These are phyloP conservation scores for Pentamera pediparva DNA, from an alignment of 53 echinoderm and acorn worm species.

Conservation along the genomic window DNA sequence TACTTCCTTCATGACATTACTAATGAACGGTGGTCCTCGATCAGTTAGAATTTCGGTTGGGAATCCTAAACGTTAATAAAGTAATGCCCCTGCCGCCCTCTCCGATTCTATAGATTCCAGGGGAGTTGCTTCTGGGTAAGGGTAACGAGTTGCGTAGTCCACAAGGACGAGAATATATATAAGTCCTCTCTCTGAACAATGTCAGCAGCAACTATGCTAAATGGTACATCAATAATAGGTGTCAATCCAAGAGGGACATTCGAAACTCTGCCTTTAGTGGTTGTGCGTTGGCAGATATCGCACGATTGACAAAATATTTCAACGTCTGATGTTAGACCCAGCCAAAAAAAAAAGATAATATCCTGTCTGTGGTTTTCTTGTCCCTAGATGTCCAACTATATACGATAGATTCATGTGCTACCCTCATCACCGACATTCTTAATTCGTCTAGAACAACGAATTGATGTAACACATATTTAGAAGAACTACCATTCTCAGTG, in stretches of 20 bases:
- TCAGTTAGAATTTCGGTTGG: constrained; percentile 50
- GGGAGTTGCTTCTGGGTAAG: constrained; percentile 42
- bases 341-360: constrained; percentile 38
- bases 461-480: constrained; percentile 16
- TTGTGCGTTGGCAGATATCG: constrained; percentile 55
- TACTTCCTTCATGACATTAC: no score
- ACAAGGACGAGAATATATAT: constrained; percentile 41
- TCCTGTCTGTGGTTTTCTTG: constrained; percentile 47
- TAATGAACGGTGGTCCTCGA: no score
- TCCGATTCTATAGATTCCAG: constrained; percentile 37
- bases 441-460: constrained; percentile 27
- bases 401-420: constrained; percentile 57
- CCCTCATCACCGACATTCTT: constrained; percentile 23
- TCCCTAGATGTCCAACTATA: constrained; percentile 49
- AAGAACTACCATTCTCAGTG: no score
- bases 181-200: constrained; percentile 38
- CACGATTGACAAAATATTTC: constrained; percentile 44
- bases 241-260: constrained; percentile 41
- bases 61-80: constrained; percentile 45
- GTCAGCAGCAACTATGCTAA: constrained; percentile 42
- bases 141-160: constrained; percentile 39
- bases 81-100: constrained; percentile 32
- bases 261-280: constrained; percentile 35
- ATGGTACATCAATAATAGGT: constrained; percentile 41
- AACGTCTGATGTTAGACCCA: constrained; percentile 33